A percentile compares a stretch with the other conserved stretches of the same genome.
phyloP scores from a whole-genome alignment of 30 jellyfish, hydroid and myxozoan species.

The Cassiopea andromeda region DNA sequence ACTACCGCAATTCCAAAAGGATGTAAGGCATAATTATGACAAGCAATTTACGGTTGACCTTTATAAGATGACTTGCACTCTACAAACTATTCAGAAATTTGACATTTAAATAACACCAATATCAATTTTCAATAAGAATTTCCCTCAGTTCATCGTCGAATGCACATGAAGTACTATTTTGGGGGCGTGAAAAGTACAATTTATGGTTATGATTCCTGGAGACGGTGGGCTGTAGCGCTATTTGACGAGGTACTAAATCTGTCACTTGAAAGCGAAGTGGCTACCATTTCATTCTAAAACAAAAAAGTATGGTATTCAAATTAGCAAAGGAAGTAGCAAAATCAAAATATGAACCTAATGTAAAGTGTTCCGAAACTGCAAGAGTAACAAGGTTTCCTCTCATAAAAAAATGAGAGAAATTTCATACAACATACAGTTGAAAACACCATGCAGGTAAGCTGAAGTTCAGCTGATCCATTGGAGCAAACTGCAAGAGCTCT shows the following conservation, averaged over 20 bases:
- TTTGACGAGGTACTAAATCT: conserved; percentile 51
- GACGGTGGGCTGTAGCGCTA: conserved; percentile 42
- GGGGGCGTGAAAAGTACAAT: not conserved
- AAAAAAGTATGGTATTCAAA: not conserved
- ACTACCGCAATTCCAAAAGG: no score
- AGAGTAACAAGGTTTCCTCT: no score
- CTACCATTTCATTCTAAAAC: conserved; percentile 64
- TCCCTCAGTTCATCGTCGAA: not conserved
- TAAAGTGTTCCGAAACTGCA: not conserved
- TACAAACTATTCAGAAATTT: not conserved
- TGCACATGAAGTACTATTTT: not conserved
- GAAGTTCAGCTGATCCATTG: no score
- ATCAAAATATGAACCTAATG: not conserved
- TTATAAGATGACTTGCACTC: not conserved
- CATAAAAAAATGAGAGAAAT: no score
- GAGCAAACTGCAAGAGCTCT: no score
- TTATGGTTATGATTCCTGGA: conserved; percentile 5
- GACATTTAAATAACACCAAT: not conserved
- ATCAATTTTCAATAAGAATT: no score
- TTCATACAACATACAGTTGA: no score
- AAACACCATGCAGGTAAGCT: no score
- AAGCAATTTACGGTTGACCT: not conserved
- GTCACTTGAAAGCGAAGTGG: conserved; percentile 28
- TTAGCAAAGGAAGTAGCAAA: not conserved
- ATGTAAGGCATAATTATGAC: no score